Evolutionary conservation across 1,140 invertebrate species (phyloP).

Genomic region (Trypoxylus dichotomus): DNA sequence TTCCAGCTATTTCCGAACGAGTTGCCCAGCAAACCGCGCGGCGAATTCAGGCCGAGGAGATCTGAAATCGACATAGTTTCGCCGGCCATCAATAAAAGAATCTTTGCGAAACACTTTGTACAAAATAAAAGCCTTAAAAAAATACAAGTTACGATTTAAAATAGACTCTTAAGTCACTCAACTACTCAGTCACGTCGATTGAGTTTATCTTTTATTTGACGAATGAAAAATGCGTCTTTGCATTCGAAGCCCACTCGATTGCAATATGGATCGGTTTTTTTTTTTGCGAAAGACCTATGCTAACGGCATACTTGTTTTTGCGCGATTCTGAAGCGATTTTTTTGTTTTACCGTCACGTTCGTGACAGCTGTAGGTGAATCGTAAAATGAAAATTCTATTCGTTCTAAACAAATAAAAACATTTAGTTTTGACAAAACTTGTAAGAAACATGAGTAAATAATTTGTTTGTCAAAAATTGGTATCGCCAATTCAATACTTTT

Average conservation of each 20-base stretch:
- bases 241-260: background rate
- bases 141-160: conserved; percentile 31
- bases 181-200: conserved; percentile 30
- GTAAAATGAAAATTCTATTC: background rate
- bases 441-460: background rate
- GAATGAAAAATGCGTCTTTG: conserved; percentile 20
- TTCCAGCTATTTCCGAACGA: conserved; percentile 41
- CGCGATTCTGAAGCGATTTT: background rate
- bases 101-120: conserved; percentile 21
- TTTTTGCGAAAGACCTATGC: background rate
- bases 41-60: conserved; percentile 58
- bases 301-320: conserved; percentile 13
- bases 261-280: background rate
- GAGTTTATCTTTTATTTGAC: conserved; percentile 30
- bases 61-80: conserved; percentile 58
- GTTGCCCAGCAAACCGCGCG: conserved; percentile 55
- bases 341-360: background rate
- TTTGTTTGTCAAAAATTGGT: no score
- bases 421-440: background rate
- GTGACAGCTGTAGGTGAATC: background rate
- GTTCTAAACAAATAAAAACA: background rate
- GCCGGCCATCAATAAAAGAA: conserved; percentile 43
- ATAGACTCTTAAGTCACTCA: conserved; percentile 32
- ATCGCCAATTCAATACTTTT: no score
- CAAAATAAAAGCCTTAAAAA: conserved; percentile 25